phyloP scores from a whole-genome alignment of 2,113 vertebrate genomes.

The Dissostichus mawsoni region DNA sequence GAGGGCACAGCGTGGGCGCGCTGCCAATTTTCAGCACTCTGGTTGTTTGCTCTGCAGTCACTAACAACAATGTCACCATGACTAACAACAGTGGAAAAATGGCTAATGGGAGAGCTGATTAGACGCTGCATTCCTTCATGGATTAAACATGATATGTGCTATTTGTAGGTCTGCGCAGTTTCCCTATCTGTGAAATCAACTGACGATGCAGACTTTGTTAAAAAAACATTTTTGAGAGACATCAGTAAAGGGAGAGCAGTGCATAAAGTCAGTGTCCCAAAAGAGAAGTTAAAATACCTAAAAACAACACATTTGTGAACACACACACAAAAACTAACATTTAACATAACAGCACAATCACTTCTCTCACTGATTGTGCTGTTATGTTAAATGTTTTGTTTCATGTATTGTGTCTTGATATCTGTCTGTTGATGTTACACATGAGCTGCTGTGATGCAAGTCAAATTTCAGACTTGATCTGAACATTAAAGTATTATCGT shows the following conservation, averaged over 20 bases:
- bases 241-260: neutral
- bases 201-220: conserved; percentile 13
- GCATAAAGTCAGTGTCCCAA: too few relatives aligned
- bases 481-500: too few relatives aligned
- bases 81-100: conserved; percentile 68
- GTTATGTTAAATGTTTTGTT: too few relatives aligned
- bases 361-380: too few relatives aligned
- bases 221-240: neutral
- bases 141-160: conserved; percentile 56
- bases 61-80: conserved; percentile 69
- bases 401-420: too few relatives aligned
- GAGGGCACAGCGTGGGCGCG: conserved; percentile 69
- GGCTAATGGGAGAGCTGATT: conserved; percentile 65
- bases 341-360: too few relatives aligned
- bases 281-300: neutral
- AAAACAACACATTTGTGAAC: neutral
- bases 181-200: conserved; percentile 17
- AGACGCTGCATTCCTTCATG: conserved; percentile 57
- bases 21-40: conserved; percentile 63
- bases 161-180: conserved; percentile 8
- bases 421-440: too few relatives aligned
- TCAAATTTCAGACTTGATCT: too few relatives aligned
- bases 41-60: conserved; percentile 69
- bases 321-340: too few relatives aligned
- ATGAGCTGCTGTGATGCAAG: too few relatives aligned